A percentile compares a stretch with the other conserved stretches of the same genome.
Conservation (phyloP, 2,113 vertebrate species). For the Oncorhynchus keta region DNA sequence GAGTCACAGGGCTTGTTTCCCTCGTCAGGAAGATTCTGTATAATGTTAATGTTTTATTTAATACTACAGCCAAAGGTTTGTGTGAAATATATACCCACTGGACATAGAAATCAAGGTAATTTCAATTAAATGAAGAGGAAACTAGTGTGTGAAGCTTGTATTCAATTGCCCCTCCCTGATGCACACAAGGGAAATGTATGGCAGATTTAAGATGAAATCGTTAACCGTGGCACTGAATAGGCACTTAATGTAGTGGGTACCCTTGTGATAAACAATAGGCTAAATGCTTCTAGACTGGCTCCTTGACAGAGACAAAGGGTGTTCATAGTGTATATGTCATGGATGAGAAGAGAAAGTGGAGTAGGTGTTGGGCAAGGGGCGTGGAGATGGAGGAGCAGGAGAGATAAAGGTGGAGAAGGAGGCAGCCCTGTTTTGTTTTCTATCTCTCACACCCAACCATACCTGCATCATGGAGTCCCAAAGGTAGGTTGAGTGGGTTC, state of each 20-base stretch:
- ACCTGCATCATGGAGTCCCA: no score
- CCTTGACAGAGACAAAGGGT: constrained; percentile 43
- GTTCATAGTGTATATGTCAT: background rate
- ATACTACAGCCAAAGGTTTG: background rate
- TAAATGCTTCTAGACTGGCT: constrained; percentile 15
- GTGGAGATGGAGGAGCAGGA: constrained; percentile 10
- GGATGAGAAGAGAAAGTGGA: background rate
- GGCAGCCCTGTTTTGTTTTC: background rate
- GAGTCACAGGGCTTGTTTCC: background rate
- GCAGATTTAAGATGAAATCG: no score
- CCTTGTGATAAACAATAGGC: background rate
- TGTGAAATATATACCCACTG: constrained; percentile 10
- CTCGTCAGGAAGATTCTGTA: background rate
- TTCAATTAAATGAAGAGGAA: no score
- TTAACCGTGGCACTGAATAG: no score
- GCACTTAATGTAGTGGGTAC: background rate
- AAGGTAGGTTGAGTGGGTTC: no score
- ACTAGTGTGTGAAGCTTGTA: no score
- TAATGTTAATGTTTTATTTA: constrained; percentile 25
- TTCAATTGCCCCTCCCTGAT: no score
- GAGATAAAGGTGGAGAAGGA: constrained; percentile 1
- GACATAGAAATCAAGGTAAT: no score
- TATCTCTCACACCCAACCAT: background rate
- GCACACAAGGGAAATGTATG: no score
- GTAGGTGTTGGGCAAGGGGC: constrained; percentile 5